Evolutionary conservation across 2,797 vertebrate genomes (phyloP).

Genomic region (Chloroceryle inda): DNA sequence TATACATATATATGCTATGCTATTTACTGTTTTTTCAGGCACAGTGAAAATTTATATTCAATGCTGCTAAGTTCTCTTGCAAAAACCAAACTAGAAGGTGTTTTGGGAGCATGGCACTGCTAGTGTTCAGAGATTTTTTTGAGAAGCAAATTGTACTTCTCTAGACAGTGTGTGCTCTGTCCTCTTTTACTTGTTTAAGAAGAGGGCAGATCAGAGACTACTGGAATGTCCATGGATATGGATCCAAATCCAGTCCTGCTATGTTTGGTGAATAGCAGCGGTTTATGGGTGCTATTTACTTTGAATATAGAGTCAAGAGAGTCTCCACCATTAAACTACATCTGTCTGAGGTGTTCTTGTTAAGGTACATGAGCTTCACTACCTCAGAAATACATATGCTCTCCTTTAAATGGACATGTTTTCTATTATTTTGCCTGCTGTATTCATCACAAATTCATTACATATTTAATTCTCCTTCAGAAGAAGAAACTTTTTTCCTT

Average conservation of each 20-base stretch:
- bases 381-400: neutral
- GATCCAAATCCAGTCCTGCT: conserved; percentile 21
- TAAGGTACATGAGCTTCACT: neutral
- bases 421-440: neutral
- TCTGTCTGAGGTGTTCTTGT: neutral
- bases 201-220: neutral
- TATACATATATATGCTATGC: neutral
- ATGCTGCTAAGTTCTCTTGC: neutral
- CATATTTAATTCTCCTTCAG: neutral
- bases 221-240: conserved; percentile 21
- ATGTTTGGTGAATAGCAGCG: conserved; percentile 40
- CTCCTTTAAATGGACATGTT: neutral
- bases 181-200: conserved; percentile 2
- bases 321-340: neutral
- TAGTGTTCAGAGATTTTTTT: neutral
- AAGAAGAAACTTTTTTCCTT: neutral
- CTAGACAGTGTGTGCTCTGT: neutral
- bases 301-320: conserved; percentile 12
- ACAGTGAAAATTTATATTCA: neutral
- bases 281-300: conserved; percentile 52
- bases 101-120: neutral
- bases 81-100: neutral
- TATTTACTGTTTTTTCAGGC: neutral
- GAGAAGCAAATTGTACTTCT: neutral
- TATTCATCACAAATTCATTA: neutral